Conservation (phyloP, 2,888 invertebrate species). For the Eucriotettix oculatus region DNA sequence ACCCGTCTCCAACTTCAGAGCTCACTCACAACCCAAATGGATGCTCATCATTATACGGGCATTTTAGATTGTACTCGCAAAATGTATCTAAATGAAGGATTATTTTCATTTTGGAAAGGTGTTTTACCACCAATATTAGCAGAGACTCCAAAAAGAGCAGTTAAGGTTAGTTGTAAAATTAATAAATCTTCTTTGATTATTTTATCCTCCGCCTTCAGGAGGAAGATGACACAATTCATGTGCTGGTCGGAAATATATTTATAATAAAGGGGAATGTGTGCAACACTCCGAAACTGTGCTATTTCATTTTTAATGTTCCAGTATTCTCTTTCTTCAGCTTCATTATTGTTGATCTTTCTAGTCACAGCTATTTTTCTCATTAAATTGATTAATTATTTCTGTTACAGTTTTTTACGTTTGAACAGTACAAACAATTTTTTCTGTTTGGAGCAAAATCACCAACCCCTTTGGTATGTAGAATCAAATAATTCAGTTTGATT, state of each 20-base stretch:
- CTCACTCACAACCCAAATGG: slow-evolving; percentile 17
- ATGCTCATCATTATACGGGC: slow-evolving; percentile 43
- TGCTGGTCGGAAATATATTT: too few relatives aligned
- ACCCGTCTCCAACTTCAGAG: slow-evolving; percentile 68
- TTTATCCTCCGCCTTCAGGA: too few relatives aligned
- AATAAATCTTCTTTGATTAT: too few relatives aligned
- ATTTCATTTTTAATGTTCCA: too few relatives aligned
- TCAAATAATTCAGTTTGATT: too few relatives aligned
- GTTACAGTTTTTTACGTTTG: slow-evolving; percentile 72
- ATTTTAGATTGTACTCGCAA: slow-evolving; percentile 74
- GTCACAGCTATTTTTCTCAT: too few relatives aligned
- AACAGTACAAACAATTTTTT: slow-evolving; percentile 78
- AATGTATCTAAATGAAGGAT: slow-evolving; percentile 74
- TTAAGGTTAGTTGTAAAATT: slow-evolving; percentile 39
- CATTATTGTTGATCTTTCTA: too few relatives aligned
- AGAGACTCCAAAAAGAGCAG: slow-evolving; percentile 88
- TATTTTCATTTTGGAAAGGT: slow-evolving; percentile 81
- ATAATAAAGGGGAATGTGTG: too few relatives aligned
- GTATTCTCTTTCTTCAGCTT: too few relatives aligned
- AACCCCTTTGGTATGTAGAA: slow-evolving; percentile 51
- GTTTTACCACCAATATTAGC: slow-evolving; percentile 83
- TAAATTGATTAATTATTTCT: slow-evolving; percentile 3
- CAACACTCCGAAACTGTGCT: too few relatives aligned
- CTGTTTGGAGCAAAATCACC: slow-evolving; percentile 58
- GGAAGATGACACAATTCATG: too few relatives aligned